A percentile compares a stretch with the other conserved stretches of the same genome.
These are phyloP conservation scores for Sceloporus tristichus DNA, from an alignment of 2,113 vertebrate genomes.

Conservation along the genomic window DNA sequence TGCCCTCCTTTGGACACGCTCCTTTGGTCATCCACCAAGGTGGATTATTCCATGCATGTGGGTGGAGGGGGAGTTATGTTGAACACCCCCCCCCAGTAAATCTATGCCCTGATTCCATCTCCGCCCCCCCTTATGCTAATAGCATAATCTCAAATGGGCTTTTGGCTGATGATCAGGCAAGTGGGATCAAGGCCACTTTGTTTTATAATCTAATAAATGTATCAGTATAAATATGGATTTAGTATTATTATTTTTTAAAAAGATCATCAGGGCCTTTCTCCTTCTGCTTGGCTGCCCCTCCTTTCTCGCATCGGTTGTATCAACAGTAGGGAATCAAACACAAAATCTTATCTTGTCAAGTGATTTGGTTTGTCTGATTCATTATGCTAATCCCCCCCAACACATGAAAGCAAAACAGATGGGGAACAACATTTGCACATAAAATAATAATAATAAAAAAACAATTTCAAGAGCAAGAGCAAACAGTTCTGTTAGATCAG, in stretches of 20 bases:
- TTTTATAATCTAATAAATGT: not conserved
- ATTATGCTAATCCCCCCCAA: conserved; percentile 78
- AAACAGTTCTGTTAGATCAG: conserved; percentile 62
- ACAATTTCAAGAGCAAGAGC: conserved; percentile 46
- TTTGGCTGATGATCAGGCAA: conserved; percentile 33
- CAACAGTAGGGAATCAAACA: conserved; percentile 66
- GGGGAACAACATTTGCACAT: conserved; percentile 71
- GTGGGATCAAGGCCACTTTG: conserved; percentile 40
- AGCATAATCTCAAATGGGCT: conserved; percentile 34
- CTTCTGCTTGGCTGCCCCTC: not conserved
- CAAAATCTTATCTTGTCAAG: conserved; percentile 73
- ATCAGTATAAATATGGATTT: not conserved
- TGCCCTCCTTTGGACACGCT: too few relatives aligned
- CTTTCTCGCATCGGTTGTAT: conserved; percentile 45
- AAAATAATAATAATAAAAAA: conserved; percentile 20
- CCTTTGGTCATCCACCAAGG: too few relatives aligned
- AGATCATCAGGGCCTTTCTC: not conserved
- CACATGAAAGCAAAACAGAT: conserved; percentile 79
- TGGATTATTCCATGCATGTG: too few relatives aligned
- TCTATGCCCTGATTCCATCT: conserved; percentile 24
- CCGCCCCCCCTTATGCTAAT: conserved; percentile 35
- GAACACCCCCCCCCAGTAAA: conserved; percentile 26
- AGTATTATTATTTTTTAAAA: not conserved
- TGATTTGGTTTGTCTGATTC: conserved; percentile 75
- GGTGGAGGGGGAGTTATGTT: too few relatives aligned